A percentile compares a stretch with the other conserved stretches of the same genome.
phyloP scores from a whole-genome alignment of 2,797 vertebrate genomes.

The Lacerta agilis region DNA sequence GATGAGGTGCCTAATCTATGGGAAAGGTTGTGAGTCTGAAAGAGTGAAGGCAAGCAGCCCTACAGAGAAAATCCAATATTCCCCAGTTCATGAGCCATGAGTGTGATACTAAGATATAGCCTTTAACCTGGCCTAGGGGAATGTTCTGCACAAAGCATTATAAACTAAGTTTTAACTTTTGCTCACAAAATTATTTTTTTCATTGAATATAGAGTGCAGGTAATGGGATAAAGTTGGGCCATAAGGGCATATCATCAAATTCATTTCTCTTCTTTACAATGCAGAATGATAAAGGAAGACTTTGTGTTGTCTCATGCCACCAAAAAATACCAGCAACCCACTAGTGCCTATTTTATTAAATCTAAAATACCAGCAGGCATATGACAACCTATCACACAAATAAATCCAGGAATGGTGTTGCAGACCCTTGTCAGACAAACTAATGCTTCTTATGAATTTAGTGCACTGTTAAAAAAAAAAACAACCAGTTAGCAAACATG shows the following conservation, averaged over 20 bases:
- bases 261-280: background rate
- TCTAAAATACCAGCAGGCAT: constrained; percentile 20
- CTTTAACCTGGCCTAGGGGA: background rate
- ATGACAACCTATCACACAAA: background rate
- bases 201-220: background rate
- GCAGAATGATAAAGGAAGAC: constrained; percentile 13
- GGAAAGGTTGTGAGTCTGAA: background rate
- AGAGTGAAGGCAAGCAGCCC: background rate
- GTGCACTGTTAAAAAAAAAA: background rate
- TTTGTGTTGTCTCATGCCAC: constrained; percentile 3
- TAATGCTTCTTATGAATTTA: background rate
- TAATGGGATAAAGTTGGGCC: background rate
- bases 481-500: background rate
- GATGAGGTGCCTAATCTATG: background rate
- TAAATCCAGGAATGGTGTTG: background rate
- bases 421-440: background rate
- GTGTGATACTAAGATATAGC: background rate
- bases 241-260: background rate
- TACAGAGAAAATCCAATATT: background rate
- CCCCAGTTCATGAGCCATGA: background rate
- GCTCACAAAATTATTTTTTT: constrained; percentile 6
- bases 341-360: background rate
- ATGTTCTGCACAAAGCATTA: background rate
- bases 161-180: background rate
- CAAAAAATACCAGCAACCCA: constrained; percentile 14